Percentiles rank a stretch among this genome's conserved stretches.
Conservation (phyloP, 2,888 invertebrate genomes). For the Sminthurinus aureus region DNA sequence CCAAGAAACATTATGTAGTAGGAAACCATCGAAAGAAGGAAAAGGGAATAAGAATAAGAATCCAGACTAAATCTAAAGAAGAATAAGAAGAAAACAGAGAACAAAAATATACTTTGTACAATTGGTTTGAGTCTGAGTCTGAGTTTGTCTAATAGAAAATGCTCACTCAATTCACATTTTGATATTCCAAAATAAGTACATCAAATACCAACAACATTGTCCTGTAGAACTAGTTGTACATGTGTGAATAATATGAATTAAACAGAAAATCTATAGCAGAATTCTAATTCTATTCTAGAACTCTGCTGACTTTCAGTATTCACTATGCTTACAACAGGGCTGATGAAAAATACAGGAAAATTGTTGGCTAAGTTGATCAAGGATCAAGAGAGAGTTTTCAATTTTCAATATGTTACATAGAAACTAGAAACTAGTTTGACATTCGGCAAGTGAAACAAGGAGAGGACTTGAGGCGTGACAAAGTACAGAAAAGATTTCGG, state of each 20-base stretch:
- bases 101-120: too few relatives aligned
- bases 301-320: too few relatives aligned
- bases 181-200: too few relatives aligned
- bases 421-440: background rate
- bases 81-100: too few relatives aligned
- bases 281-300: background rate
- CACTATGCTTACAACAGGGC: background rate
- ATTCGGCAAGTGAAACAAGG: background rate
- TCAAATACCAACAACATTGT: background rate
- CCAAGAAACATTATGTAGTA: background rate
- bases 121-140: background rate
- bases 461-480: constrained; percentile 34
- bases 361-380: background rate
- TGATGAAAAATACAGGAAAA: background rate
- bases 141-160: background rate
- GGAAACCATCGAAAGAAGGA: too few relatives aligned
- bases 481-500: constrained; percentile 30
- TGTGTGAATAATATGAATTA: background rate
- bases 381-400: constrained; percentile 9
- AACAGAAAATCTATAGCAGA: too few relatives aligned
- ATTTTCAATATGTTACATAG: background rate
- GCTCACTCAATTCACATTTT: background rate
- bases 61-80: too few relatives aligned
- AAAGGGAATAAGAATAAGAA: too few relatives aligned
- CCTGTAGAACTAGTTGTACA: background rate